Evolutionary conservation across 2,113 vertebrate genomes (phyloP), one percentile per base, ranked within the genome.

Genomic region (Arizona elegans): DNA sequence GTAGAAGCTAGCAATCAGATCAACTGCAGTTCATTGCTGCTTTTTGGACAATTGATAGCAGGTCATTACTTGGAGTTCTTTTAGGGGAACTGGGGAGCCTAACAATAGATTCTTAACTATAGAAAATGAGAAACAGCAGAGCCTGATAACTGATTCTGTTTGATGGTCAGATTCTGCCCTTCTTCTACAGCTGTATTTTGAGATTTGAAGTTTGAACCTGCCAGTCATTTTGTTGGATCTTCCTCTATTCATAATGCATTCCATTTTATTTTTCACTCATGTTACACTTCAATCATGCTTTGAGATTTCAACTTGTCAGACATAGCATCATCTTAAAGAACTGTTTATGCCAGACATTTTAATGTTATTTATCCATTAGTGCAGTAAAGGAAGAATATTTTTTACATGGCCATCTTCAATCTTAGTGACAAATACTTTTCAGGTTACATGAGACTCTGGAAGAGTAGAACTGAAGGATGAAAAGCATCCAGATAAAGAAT

Each of bases 141-240:
- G 97, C 97, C 97, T 96, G 97, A 97, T 98, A 97, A 98, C 97
- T 98, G 97, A 98, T 98, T 98, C 97, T 97, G 97, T 97, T 97
- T 94, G 97, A 97, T 96, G 97, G 97, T 97, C 97, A 97, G 97
- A 97, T 97, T 98, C 97, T 91, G 95, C 94, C 97, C 96, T 98
- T 97, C 95, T 97, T 95, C 95, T 97, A 97, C 97, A 98, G 98
- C 97, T 98, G 97, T 98, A 98, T 97, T 98, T 98, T 97, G 97
- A 95, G 97, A 97, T 97, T 96, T 95, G 96, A 95, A 90, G 90
- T 96, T 97, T 65, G 91, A 97, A 97, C 94, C 93, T 96, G 96
- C 96, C 96, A 96, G 91, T 89, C 92, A 95, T 94, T 75, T 89
- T 87, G 89, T 47, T 88, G 58, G 58, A 0, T 53, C 33, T 91